Evolutionary conservation across 1,140 invertebrate species (phyloP).

Genomic region (Hydropsyche tenuis): DNA sequence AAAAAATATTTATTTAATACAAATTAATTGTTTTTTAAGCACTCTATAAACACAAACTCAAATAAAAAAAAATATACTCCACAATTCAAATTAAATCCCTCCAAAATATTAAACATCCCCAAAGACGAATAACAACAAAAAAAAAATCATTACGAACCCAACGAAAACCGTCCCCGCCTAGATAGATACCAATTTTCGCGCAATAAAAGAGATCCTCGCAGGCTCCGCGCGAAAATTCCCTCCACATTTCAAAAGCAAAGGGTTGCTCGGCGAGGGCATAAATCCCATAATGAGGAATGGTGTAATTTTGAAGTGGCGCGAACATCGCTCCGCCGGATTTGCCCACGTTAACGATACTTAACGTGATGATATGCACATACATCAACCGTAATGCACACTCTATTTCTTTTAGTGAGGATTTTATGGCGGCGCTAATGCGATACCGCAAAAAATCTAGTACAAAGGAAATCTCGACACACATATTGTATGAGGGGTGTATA

Average conservation of each 20-base stretch:
- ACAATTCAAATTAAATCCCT: too few species aligned
- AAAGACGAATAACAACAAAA: too few species aligned
- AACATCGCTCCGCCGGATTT: slow-evolving; percentile 13
- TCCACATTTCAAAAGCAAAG: background rate
- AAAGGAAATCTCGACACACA: too few species aligned
- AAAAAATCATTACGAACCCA: too few species aligned
- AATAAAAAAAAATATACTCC: too few species aligned
- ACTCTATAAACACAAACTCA: too few species aligned
- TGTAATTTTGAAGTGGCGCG: slow-evolving; percentile 25
- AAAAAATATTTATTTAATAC: too few species aligned
- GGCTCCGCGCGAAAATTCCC: background rate
- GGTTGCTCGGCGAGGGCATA: background rate
- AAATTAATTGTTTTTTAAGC: too few species aligned
- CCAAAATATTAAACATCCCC: too few species aligned
- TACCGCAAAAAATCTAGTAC: slow-evolving; percentile 8
- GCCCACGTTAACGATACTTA: slow-evolving; percentile 34
- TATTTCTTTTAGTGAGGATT: slow-evolving; percentile 32
- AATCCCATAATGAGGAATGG: slow-evolving; percentile 22
- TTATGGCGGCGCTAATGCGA: slow-evolving; percentile 25
- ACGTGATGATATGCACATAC: slow-evolving; percentile 28
- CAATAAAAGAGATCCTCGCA: background rate
- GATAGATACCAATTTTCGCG: slow-evolving; percentile 12
- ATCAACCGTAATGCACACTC: slow-evolving; percentile 33
- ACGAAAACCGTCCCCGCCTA: background rate
- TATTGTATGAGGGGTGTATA: too few species aligned